Percentiles rank a stretch among this genome's conserved stretches.
These are phyloP conservation scores for Acromyrmex echinatior DNA, from an alignment of 1,140 invertebrate species.

Conservation along the genomic window DNA sequence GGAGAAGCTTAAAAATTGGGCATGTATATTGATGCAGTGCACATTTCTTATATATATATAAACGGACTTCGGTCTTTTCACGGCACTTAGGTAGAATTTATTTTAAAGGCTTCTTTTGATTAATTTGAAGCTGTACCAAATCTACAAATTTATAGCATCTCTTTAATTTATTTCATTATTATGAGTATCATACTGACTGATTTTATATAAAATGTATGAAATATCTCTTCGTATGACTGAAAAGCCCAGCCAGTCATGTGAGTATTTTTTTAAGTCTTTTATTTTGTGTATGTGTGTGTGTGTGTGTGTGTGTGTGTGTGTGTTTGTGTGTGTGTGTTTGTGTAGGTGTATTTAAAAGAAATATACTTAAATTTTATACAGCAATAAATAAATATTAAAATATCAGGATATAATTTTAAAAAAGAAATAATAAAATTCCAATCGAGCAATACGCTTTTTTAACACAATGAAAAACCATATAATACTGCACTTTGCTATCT, in stretches of 20 bases:
- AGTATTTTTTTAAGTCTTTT: constrained; percentile 54
- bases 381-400: constrained; percentile 71
- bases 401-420: constrained; percentile 54
- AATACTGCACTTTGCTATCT: constrained; percentile 34
- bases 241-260: constrained; percentile 51
- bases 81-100: constrained; percentile 77
- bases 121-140: constrained; percentile 55
- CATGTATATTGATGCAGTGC: constrained; percentile 50
- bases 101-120: constrained; percentile 62
- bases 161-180: constrained; percentile 57
- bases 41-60: constrained; percentile 46
- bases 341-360: constrained; percentile 49
- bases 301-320: neutral
- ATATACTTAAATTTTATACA: constrained; percentile 46
- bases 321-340: no score
- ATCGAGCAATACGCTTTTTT: constrained; percentile 41
- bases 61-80: constrained; percentile 70
- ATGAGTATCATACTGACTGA: constrained; percentile 43
- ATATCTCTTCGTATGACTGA: constrained; percentile 50
- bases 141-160: constrained; percentile 74
- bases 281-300: constrained; percentile 41
- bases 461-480: constrained; percentile 14
- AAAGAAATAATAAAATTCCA: constrained; percentile 46
- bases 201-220: constrained; percentile 65
- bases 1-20: constrained; percentile 59